phyloP scores from a whole-genome alignment of 1,140 invertebrate genomes.

The Cotesia vestalis region DNA sequence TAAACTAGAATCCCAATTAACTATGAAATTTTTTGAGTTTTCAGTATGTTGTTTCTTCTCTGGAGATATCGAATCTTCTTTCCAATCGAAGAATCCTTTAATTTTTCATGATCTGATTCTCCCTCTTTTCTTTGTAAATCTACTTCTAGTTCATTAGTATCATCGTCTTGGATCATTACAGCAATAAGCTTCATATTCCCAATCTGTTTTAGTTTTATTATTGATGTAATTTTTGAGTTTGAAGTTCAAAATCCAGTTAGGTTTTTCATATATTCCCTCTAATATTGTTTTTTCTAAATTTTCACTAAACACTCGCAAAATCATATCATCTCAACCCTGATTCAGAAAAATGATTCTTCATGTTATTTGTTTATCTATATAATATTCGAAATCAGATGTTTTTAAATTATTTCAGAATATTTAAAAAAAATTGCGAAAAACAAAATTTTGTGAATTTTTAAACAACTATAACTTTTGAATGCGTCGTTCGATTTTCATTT shows the following conservation, averaged over 20 bases:
- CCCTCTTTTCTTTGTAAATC: constrained; percentile 29
- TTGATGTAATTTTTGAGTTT: constrained; percentile 23
- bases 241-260: constrained; percentile 40
- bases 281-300: constrained; percentile 40
- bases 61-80: constrained; percentile 27
- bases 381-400: too few species aligned
- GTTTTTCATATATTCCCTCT: constrained; percentile 38
- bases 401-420: too few species aligned
- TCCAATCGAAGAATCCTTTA: constrained; percentile 39
- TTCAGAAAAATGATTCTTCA: too few species aligned
- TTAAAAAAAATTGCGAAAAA: too few species aligned
- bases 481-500: too few species aligned
- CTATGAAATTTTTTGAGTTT: constrained; percentile 1
- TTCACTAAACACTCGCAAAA: constrained; percentile 16
- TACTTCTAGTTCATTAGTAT: constrained; percentile 24
- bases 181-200: constrained; percentile 28
- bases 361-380: too few species aligned
- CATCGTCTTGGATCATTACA: constrained; percentile 32
- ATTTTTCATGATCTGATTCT: constrained; percentile 26
- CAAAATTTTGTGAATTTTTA: too few species aligned
- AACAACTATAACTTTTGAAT: too few species aligned
- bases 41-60: too few species aligned
- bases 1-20: constrained; percentile 21
- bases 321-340: too few species aligned
- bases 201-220: neutral